These are phyloP conservation scores for Nothocercus julius DNA, from an alignment of 2,113 vertebrate genomes.

Conservation along the genomic window DNA sequence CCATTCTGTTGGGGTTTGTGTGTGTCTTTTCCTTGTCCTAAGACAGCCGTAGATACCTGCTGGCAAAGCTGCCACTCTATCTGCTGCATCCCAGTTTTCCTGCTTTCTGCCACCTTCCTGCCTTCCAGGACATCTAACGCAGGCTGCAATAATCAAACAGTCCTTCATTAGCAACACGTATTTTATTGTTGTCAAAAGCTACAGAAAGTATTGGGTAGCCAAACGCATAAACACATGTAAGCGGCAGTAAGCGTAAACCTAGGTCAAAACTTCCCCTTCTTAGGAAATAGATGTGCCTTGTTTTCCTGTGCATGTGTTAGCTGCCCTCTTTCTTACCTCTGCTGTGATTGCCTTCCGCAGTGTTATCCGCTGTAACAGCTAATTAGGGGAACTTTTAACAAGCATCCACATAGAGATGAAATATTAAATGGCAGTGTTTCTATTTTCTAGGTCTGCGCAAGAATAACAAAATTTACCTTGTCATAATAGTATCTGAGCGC, in stretches of 20 bases:
- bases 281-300: neutral
- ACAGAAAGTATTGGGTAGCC: slow-evolving; percentile 18
- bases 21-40: neutral
- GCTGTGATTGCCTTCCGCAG: neutral
- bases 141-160: slow-evolving; percentile 46
- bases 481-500: slow-evolving; percentile 97
- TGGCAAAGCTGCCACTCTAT: neutral
- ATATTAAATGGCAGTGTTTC: neutral
- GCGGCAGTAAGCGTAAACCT: neutral
- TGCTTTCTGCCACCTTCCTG: neutral
- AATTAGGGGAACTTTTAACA: neutral
- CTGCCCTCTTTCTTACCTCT: slow-evolving; percentile 23
- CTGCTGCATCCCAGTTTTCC: neutral
- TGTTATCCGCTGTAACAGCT: neutral
- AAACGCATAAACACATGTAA: neutral
- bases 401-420: slow-evolving; percentile 7
- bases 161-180: slow-evolving; percentile 13
- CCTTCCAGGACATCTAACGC: slow-evolving; percentile 2
- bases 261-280: neutral
- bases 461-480: slow-evolving; percentile 83
- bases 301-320: neutral
- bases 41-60: neutral
- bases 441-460: slow-evolving; percentile 33
- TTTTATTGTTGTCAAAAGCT: slow-evolving; percentile 57
- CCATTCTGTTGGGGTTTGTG: neutral